A percentile compares a stretch with the other conserved stretches of the same genome.
These are phyloP conservation scores for Myopa testacea DNA, from an alignment of 2,888 invertebrate species.

Conservation along the genomic window DNA sequence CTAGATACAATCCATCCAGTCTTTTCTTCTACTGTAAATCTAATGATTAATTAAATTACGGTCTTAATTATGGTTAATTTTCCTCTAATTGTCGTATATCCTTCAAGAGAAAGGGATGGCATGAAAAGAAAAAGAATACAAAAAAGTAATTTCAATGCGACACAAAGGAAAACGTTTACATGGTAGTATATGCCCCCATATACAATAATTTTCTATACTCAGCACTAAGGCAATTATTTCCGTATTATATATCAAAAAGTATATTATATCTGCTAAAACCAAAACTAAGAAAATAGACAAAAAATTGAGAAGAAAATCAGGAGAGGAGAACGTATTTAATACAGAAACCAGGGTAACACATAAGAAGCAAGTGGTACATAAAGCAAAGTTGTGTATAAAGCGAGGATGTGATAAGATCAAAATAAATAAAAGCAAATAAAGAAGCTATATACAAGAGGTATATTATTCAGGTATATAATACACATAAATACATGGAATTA, in stretches of 20 bases:
- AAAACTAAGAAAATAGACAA: neutral
- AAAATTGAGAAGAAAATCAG: neutral
- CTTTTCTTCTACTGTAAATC: neutral
- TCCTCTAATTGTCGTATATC: conserved; percentile 68
- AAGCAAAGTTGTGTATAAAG: neutral
- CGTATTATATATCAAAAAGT: conserved; percentile 6
- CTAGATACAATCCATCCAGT: neutral
- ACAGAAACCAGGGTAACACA: no score
- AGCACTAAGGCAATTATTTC: conserved; percentile 27
- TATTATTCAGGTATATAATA: neutral
- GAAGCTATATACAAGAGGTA: neutral
- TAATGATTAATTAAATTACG: conserved; percentile 68
- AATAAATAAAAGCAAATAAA: neutral
- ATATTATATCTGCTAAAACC: neutral
- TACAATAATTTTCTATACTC: neutral
- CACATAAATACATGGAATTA: neutral
- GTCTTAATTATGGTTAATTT: conserved; percentile 69
- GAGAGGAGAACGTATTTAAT: no score
- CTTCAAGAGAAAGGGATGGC: conserved; percentile 45
- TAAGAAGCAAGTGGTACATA: neutral
- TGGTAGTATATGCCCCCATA: neutral
- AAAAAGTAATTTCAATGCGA: neutral
- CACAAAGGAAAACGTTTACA: neutral
- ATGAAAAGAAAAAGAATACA: neutral
- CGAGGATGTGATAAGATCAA: neutral